Base-by-base conservation (phyloP, 1,140 invertebrate genomes). In the Pseudomyrmex flavicornis region DNA sequence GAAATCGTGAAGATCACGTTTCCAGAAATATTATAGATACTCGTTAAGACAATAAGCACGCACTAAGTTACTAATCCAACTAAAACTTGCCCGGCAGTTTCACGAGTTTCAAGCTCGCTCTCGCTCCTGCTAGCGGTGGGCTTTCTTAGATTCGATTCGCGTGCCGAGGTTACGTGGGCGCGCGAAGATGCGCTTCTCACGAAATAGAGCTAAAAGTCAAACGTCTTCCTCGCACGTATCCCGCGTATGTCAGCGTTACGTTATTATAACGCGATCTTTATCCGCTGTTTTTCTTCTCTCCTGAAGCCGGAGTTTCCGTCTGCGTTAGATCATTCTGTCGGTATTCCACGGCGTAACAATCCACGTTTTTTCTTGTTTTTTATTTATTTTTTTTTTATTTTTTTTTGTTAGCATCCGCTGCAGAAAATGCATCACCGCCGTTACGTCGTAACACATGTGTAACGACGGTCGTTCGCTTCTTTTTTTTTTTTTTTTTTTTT, bases 121-220 rank as follows among this genome's bases (percentile, higher is more conserved):
- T n/a, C 50, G 17, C n/a, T 76, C 35, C 35, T 35, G 35, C 35
- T 35, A 5, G 35, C 35, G 26, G 63, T 85, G 63, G 76, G 86
- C 82, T 91, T 90, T 90, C 90, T 90, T 87, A 83, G 87, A 91
- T 88, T 90, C 91, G 85, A 89, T 92, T 91, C 88, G 87, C 87
- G 87, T 88, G 87, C 86, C 82, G 86, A 82, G 87, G 87, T 88
- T 88, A 85, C 86, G 65, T 68, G 75, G 86, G 73, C 70, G 77
- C 70, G 77, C 69, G n/a, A 82, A 61, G 83, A 75, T 68, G 80
- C 75, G 82, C 59, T 85, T 84, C 86, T 83, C 87, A 82, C 79
- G 88, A 63, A 89, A 90, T 90, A 87, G 85, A 83, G 85, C 48
- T 70, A 76, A 62, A 87, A 83, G 85, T 88, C 76, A 80, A 66